Evolutionary conservation across 2,113 vertebrate species (phyloP).

Genomic region (Melierax canorus): DNA sequence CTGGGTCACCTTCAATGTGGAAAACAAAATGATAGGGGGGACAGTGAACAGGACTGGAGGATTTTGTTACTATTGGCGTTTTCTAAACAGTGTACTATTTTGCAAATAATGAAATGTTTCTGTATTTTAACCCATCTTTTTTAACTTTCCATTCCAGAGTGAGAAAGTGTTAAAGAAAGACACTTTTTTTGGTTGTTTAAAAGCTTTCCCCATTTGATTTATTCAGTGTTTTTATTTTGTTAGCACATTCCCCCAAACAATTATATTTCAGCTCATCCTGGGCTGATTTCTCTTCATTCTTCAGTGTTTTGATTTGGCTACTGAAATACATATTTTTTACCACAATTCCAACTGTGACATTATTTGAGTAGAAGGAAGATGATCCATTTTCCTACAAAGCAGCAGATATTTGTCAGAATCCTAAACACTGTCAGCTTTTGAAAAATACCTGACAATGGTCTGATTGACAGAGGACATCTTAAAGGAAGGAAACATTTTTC

Average conservation of each 20-base stretch:
- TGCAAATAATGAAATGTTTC: background rate
- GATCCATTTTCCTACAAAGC: background rate
- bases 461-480: background rate
- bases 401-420: background rate
- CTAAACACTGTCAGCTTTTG: background rate
- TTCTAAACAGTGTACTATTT: background rate
- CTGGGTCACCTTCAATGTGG: background rate
- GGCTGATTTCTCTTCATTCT: background rate
- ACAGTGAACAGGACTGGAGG: background rate
- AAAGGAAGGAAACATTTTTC: background rate
- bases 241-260: background rate
- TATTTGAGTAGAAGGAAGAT: background rate
- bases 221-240: background rate
- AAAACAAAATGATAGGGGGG: background rate
- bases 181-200: background rate
- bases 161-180: background rate
- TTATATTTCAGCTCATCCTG: constrained; percentile 15
- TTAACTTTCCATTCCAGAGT: background rate
- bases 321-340: background rate
- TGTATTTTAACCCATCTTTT: background rate
- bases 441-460: background rate
- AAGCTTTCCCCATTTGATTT: constrained; percentile 8
- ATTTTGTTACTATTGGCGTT: background rate
- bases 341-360: background rate
- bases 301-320: constrained; percentile 24